These are phyloP conservation scores for Cheirogaleus major DNA, from an alignment of 2,797 vertebrate genomes.

Conservation along the genomic window DNA sequence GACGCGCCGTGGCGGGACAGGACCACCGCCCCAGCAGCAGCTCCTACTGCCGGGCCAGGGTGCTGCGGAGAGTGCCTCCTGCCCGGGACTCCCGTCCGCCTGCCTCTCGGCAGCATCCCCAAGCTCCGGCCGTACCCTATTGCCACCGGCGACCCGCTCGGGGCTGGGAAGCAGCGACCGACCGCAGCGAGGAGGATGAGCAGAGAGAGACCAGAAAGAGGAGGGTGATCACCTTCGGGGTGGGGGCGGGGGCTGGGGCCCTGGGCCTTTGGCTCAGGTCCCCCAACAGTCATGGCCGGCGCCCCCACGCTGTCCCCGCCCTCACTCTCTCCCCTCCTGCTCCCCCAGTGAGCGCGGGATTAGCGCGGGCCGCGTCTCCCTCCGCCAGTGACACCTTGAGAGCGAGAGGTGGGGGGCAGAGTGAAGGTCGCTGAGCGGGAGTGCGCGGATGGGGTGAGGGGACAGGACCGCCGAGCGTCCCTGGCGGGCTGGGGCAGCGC, in stretches of 20 bases:
- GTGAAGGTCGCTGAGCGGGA: no score
- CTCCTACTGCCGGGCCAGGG: background rate
- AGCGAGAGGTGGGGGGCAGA: background rate
- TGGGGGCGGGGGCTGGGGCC: background rate
- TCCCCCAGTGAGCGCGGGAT: background rate
- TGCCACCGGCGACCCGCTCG: background rate
- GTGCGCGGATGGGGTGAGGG: background rate
- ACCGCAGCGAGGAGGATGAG: background rate
- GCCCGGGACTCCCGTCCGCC: background rate
- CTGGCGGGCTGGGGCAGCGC: background rate
- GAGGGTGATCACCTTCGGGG: background rate
- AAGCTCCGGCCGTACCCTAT: background rate
- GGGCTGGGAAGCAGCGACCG: background rate
- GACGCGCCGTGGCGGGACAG: background rate
- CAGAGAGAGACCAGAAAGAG: background rate
- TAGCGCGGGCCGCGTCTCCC: no score
- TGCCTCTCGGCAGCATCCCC: background rate
- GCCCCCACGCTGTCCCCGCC: background rate
- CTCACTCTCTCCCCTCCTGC: background rate
- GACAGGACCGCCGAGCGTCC: background rate
- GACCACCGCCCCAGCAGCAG: background rate
- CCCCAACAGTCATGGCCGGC: background rate
- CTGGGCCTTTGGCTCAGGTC: background rate
- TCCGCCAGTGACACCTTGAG: background rate
- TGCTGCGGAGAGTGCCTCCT: background rate